Base-by-base conservation (phyloP, 2,113 vertebrate genomes). In the Cinclus mexicanus region DNA sequence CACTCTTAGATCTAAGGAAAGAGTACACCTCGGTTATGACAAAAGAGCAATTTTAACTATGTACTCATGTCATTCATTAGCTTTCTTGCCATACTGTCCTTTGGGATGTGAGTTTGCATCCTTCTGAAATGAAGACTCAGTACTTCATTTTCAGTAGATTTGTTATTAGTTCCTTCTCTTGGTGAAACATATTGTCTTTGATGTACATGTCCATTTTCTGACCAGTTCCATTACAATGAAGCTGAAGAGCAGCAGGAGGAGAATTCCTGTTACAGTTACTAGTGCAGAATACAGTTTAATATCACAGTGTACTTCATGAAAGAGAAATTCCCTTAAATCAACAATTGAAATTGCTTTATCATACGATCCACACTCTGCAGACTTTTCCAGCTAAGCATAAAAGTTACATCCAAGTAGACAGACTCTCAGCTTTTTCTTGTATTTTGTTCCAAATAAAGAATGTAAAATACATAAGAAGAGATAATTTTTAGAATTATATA, bases 91-190 rank as follows among this genome's bases (percentile, higher is more conserved):
- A 80, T 78, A 64, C 46, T 96, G 76, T 88, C 85, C 80, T 79
- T 94, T 47, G 76, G 85, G 94, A 65, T 88, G 94, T 22, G 23
- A 93, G 67, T 91, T 71, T 79, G 65, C 72, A 93, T 79, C 74
- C 77, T 76, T 72, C 83, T 87, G 91, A 95, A 90, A 22, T 70
- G 84, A 88, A 88, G 78, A 70, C 50, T 75, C 29, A 21, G 50
- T 61, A 26, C 91, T 94, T 92, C 76, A 82, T 86, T 89, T 89
- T 92, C 76, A 93, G 83, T 70, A 59, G 68, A 88, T 86, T 52
- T 94, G 42, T 55, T 90, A 42, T 39, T 50, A 53, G 57, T 69
- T 94, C 89, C 88, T 96, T 94, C 87, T 78, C 61, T 92, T 39
- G 16, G 52, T 91, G 83, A 91, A 94, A 89, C 94, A 67, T 11